These are phyloP conservation scores for Scartelaos histophorus DNA, from an alignment of 2,113 vertebrate genomes.

Conservation along the genomic window DNA sequence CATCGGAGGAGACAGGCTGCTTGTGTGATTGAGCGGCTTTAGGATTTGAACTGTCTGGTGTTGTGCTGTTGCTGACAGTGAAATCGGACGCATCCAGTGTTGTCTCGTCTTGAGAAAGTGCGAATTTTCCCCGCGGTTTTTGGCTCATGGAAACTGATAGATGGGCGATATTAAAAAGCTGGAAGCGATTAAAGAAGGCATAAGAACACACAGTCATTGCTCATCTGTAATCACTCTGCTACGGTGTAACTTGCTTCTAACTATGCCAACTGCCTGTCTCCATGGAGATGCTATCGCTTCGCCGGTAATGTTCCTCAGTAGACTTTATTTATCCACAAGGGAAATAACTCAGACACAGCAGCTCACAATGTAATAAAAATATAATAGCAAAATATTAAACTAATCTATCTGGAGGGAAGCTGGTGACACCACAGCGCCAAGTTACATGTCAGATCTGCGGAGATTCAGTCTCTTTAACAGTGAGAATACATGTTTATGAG, in stretches of 20 bases:
- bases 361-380: too few species aligned
- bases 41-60: conserved; percentile 23
- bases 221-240: conserved; percentile 52
- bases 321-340: too few species aligned
- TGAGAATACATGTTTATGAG: too few species aligned
- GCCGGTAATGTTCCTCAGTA: too few species aligned
- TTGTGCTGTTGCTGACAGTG: conserved; percentile 9
- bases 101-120: conserved; percentile 26
- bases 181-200: conserved; percentile 68
- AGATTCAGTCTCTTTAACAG: too few species aligned
- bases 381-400: too few species aligned
- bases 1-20: conserved; percentile 17
- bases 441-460: too few species aligned
- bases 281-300: too few species aligned
- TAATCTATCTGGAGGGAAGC: too few species aligned
- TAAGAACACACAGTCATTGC: conserved; percentile 38
- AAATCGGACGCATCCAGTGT: conserved; percentile 18
- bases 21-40: neutral
- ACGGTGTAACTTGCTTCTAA: neutral
- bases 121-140: conserved; percentile 39
- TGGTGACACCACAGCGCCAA: too few species aligned
- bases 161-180: conserved; percentile 65
- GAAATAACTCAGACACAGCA: too few species aligned
- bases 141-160: conserved; percentile 52
- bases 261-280: too few species aligned